Percentiles rank a stretch among this genome's conserved stretches.
Evolutionary conservation across 2,113 vertebrate genomes (phyloP).

Genomic region (Meles meles): DNA sequence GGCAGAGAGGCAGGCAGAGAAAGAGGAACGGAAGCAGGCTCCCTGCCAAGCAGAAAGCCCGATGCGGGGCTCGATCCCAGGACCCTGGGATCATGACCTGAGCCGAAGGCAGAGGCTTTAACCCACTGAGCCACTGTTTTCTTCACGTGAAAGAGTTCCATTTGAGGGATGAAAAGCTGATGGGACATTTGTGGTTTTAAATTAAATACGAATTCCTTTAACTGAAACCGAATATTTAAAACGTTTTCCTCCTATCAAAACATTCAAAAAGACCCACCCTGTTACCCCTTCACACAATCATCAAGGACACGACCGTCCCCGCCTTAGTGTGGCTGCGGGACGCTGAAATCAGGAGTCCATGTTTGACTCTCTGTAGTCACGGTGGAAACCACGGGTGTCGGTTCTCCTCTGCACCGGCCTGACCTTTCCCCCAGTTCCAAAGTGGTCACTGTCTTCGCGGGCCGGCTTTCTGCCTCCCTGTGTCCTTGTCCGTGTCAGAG

Average conservation of each 20-base stretch:
- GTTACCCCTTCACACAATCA: constrained; percentile 77
- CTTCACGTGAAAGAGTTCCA: not conserved
- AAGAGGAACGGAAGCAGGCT: no score
- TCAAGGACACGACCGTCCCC: constrained; percentile 65
- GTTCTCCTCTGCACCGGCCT: not conserved
- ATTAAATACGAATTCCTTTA: not conserved
- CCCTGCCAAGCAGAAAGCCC: no score
- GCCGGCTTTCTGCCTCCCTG: not conserved
- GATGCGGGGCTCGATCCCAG: no score
- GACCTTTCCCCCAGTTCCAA: not conserved
- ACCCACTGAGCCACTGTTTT: no score
- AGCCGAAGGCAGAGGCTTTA: no score
- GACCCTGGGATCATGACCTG: no score
- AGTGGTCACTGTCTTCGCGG: not conserved
- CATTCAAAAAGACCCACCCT: constrained; percentile 78
- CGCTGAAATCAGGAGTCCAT: constrained; percentile 70
- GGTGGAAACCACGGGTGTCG: not conserved
- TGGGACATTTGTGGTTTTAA: not conserved
- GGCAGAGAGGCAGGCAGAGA: no score
- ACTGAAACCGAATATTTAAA: not conserved
- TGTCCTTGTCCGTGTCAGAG: not conserved
- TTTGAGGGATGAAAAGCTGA: not conserved
- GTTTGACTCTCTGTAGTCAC: not conserved
- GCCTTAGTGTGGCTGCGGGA: constrained; percentile 82
- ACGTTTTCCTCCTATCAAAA: not conserved